phyloP scores from a whole-genome alignment of 2,888 invertebrate genomes.

The Bombylius major region DNA sequence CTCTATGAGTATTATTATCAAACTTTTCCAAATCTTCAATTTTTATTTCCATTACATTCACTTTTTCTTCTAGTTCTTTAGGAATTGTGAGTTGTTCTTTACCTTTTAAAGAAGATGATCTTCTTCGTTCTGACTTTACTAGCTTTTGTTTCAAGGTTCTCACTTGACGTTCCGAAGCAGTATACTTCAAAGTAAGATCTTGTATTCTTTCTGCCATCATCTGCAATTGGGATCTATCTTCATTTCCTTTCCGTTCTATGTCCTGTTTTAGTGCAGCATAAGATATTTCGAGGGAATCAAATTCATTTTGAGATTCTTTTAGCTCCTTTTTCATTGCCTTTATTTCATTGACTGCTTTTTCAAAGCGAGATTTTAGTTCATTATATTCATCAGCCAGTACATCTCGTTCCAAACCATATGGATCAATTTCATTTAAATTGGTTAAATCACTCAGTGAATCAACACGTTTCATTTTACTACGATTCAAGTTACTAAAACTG shows the following conservation, averaged over 20 bases:
- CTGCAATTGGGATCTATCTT: constrained; percentile 57
- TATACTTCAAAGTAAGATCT: constrained; percentile 69
- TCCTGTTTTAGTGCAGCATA: constrained; percentile 63
- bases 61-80: constrained; percentile 74
- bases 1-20: background rate
- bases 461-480: constrained; percentile 43
- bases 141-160: constrained; percentile 66
- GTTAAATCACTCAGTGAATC: constrained; percentile 72
- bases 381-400: constrained; percentile 69
- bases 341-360: constrained; percentile 73
- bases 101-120: constrained; percentile 72
- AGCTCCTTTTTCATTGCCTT: constrained; percentile 70
- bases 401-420: constrained; percentile 60
- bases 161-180: constrained; percentile 69
- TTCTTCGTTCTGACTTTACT: constrained; percentile 63
- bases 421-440: constrained; percentile 63
- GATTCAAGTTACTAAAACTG: constrained; percentile 31
- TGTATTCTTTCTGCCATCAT: constrained; percentile 73
- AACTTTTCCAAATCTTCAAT: constrained; percentile 50
- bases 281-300: constrained; percentile 68
- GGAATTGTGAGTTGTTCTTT: constrained; percentile 67
- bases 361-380: constrained; percentile 62
- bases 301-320: constrained; percentile 64
- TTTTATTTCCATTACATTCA: constrained; percentile 67
- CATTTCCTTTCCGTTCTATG: constrained; percentile 50